phyloP scores from a whole-genome alignment of 2,888 invertebrate species.

The Argyresthia albistria region DNA sequence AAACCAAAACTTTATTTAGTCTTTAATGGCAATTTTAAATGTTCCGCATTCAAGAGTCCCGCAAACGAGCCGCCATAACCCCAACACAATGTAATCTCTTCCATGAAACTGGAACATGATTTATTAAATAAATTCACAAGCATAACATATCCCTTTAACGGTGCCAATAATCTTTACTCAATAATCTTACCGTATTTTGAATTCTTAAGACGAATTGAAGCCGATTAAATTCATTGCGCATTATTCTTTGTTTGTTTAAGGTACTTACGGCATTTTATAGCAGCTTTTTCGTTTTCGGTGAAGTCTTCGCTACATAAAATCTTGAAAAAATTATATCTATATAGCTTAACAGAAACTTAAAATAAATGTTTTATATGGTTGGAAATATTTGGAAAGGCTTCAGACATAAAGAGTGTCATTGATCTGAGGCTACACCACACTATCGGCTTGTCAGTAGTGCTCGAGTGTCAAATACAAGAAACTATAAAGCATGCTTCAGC shows the following conservation, averaged over 20 bases:
- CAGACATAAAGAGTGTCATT: too few relatives aligned
- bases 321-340: too few relatives aligned
- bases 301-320: too few relatives aligned
- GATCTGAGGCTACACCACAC: too few relatives aligned
- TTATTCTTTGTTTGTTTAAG: neutral
- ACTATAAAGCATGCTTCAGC: too few relatives aligned
- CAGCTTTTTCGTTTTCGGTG: too few relatives aligned
- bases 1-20: neutral
- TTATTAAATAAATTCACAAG: conserved; percentile 34
- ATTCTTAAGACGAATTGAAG: neutral
- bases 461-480: too few relatives aligned
- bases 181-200: conserved; percentile 19
- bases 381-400: too few relatives aligned
- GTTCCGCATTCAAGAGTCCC: conserved; percentile 24
- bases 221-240: neutral
- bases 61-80: conserved; percentile 29
- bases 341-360: too few relatives aligned
- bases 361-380: too few relatives aligned
- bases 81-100: conserved; percentile 51
- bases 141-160: conserved; percentile 30
- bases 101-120: conserved; percentile 32
- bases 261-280: too few relatives aligned
- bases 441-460: too few relatives aligned
- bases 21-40: conserved; percentile 3
- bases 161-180: conserved; percentile 29